Evolutionary conservation across 1,140 invertebrate species (phyloP), one percentile per base, ranked within the genome.

Genomic region (Musca vetustissima): DNA sequence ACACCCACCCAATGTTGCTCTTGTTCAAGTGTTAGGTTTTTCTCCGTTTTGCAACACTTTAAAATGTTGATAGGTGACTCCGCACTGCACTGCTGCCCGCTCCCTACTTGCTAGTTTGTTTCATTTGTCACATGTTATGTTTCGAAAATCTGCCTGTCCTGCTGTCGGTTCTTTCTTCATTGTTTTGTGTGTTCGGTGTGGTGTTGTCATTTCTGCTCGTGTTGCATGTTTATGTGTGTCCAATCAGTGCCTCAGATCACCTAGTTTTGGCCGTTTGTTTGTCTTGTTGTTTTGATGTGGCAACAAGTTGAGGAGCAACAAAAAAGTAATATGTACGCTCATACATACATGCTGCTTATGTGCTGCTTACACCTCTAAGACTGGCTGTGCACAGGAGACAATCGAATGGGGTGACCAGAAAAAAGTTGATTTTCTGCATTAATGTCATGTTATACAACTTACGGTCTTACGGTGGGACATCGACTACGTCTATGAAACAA

Each of bases 341-440:
- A 61, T 61, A 28, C 57, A 43, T 32, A 61, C 43, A 21, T 32
- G 36, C 57, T 43, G 57, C 57, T 61, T 32, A 61, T 61, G 36
- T 32, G 36, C 57, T 43, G 36, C 57, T 61, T 61, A 61, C 57
- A 61, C 57, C 57, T 61, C 28, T 43, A 17, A 36, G 36, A 17
- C 43, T 11, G 57, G 19, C 17, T 52, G 49, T 21, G 19, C n/a
- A 21, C 17, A 19, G 17, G 49, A 52, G 49, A 9, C 49, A 52
- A 52, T 21, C 21, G 49, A 22, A 19, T 52, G 21, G 49, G 21
- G 17, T 21, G 49, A 52, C 49, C 17, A 52, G 25, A 59, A 59
- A 59, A 61, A 61, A 61, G 57, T 61, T 28, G 57, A 61, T 61
- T 61, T 61, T 61, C 57, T 43, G 57, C 57, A 61, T 36, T 61